Conservation (phyloP, 2,797 vertebrate species). For the Dendrocincla fuliginosa region DNA sequence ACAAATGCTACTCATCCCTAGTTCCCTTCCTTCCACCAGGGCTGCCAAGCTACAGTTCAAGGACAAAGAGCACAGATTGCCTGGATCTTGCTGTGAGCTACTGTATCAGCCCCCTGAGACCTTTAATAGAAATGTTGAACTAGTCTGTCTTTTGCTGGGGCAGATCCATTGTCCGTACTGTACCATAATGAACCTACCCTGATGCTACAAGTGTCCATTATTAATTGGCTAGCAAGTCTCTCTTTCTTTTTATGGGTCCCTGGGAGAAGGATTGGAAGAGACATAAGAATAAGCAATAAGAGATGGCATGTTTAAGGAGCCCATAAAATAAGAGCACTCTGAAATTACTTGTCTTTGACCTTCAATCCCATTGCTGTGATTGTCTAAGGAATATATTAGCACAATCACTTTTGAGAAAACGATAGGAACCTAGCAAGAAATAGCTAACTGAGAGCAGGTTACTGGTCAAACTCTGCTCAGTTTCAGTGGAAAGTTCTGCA, state of each 20-base stretch:
- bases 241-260: constrained; percentile 33
- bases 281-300: constrained; percentile 5
- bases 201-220: constrained; percentile 27
- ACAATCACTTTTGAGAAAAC: neutral
- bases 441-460: neutral
- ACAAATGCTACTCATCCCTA: neutral
- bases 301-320: constrained; percentile 27
- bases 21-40: constrained; percentile 1
- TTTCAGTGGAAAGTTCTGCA: neutral
- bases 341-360: constrained; percentile 30
- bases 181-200: neutral
- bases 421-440: neutral
- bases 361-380: neutral
- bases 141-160: neutral
- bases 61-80: neutral
- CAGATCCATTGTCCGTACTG: neutral
- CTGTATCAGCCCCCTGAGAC: neutral
- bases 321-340: constrained; percentile 29
- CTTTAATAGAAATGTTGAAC: neutral
- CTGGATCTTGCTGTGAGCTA: neutral
- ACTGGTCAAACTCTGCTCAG: neutral
- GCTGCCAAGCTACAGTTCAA: neutral
- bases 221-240: constrained; percentile 31
- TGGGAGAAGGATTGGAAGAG: constrained; percentile 1
- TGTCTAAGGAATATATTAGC: neutral